phyloP scores from a whole-genome alignment of 1,140 invertebrate genomes.

The Aphelinus atriplicis region DNA sequence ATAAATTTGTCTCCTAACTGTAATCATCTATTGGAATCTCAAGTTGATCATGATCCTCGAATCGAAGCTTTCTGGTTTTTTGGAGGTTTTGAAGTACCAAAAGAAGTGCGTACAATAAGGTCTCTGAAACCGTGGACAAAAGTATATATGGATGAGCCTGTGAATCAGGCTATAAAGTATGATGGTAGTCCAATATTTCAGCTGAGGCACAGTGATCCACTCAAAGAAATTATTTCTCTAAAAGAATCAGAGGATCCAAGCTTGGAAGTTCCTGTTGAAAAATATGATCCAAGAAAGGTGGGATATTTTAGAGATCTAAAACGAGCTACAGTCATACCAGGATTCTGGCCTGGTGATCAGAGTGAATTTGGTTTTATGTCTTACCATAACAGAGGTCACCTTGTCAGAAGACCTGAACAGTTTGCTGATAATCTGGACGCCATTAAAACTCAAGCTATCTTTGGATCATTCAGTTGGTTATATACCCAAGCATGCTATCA shows the following conservation, averaged over 20 bases:
- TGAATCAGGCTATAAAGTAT: conserved; percentile 76
- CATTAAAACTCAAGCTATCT: conserved; percentile 76
- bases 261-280: conserved; percentile 68
- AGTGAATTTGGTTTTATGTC: conserved; percentile 81
- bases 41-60: conserved; percentile 78
- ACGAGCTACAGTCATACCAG: conserved; percentile 79
- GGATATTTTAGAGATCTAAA: conserved; percentile 67
- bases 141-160: conserved; percentile 63
- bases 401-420: conserved; percentile 58
- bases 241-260: conserved; percentile 68
- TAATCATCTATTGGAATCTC: conserved; percentile 72
- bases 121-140: conserved; percentile 43
- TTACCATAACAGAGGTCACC: conserved; percentile 72
- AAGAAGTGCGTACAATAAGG: conserved; percentile 59
- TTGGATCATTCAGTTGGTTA: conserved; percentile 82
- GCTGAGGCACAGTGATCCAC: conserved; percentile 72
- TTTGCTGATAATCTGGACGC: conserved; percentile 71
- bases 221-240: conserved; percentile 71
- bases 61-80: conserved; percentile 83
- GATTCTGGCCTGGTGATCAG: conserved; percentile 82
- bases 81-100: conserved; percentile 74
- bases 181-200: conserved; percentile 72
- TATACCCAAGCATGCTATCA: conserved; percentile 83
- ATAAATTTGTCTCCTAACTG: conserved; percentile 68
- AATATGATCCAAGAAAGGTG: conserved; percentile 69